Evolutionary conservation across 2,888 invertebrate genomes (phyloP), one percentile per base, ranked within the genome.

Genomic region (Fissipunctia ypsillon): DNA sequence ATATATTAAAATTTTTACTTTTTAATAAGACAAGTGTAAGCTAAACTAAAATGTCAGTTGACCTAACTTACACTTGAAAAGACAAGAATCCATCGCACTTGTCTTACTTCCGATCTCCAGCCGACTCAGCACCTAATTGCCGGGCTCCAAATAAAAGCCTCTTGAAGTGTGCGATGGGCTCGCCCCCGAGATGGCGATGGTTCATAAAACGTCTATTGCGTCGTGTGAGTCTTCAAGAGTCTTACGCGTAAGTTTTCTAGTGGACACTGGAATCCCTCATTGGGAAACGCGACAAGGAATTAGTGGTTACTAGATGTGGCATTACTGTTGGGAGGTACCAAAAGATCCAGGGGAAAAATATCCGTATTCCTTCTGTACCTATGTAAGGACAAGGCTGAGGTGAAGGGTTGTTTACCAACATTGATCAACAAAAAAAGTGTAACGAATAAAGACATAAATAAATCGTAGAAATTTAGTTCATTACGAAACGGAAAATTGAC

Each of bases 201-300:
- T 78, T 87, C 87, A 88, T 88, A 87, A 88, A 88, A 83, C 82
- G 84, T 52, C 82, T 72, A 84, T 86, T 81, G 81, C 82, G 73
- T 85, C 81, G 81, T 80, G 77, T 81, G 82, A 83, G 86, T 70
- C 64, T 75, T 79, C 73, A 57, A 86, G 81, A 81, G 73, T 87
- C 88, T 88, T 87, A 86, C 86, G 69, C 73, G 76, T 72, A 82
- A 87, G 79, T 88, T 87, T 80, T 88, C 85, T 85, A 88, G 88
- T 88, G 81, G 80, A 86, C 86, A 63, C 69, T 75, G 70, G 71
- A 83, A 69, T 81, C 82, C 78, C 76, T 86, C 77, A 81, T 80
- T 83, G 80, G 76, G 60, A 69, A 80, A 73, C 38, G 41, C 4
- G 54, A 14, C 43, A 19, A 25, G 54, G 71, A 57, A 54, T 41